Base-by-base conservation (phyloP, 2,113 vertebrate species). In the Collichthys lucidus region DNA sequence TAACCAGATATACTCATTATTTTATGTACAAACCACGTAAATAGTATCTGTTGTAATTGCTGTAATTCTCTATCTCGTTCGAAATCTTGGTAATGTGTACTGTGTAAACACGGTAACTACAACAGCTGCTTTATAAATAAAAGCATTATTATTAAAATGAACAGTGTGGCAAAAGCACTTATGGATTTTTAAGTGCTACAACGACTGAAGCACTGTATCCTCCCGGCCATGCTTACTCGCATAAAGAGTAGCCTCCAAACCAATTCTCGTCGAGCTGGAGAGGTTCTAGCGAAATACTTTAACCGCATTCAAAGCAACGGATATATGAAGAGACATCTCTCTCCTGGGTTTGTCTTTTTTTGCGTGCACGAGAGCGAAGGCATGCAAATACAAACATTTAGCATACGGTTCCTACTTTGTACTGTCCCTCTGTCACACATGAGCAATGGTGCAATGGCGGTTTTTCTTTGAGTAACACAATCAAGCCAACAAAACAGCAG, bases 381-480 rank as follows among this genome's bases (percentile, higher is more conserved):
- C 4, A 22, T 42, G 19, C 26, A 53, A 49, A 62, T 59, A 71
- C 26, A 77, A 76, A 79, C 78, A 83, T 81, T 35, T 12, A 52
- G 60, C 29, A 46, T 75, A 73, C 64, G 1, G 50, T 52, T 55
- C 20, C 16, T 68, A 52, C 17, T 26, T 26, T 53, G 12, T 29
- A 49, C 72, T 49, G 70, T n/a, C 61, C 46, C 52, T 68, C 53
- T 35, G 56, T 72, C 68, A 74, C 73, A 74, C 65, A 53, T 52
- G 66, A 81, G 40, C 56, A 62, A 44, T 60, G 40, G 72, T 74
- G 64, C 71, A 61, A 49, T 63, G 73, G 40, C 9, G 6, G 2
- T 53, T 26, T 53, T 26, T 66, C 66, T 84, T 77, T 74, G 26
- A 26, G 55, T 66, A 86, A 84, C 57, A 80, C 55, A 87, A 79